Evolutionary conservation across 2,888 invertebrate genomes (phyloP).

Genomic region (Melanchra persicariae): DNA sequence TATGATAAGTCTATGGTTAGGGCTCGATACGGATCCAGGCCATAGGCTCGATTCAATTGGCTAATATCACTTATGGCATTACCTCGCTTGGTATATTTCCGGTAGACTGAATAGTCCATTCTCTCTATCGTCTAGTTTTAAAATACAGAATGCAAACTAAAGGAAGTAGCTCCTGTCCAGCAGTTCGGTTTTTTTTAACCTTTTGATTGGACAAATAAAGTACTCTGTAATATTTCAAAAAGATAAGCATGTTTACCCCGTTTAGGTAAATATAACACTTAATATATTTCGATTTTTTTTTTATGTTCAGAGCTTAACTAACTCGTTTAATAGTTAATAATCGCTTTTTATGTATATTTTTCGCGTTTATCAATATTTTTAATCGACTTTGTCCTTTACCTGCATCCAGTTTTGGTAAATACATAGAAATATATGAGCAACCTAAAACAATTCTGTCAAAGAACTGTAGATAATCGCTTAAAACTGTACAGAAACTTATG

Average conservation of each 20-base stretch:
- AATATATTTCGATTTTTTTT: neutral
- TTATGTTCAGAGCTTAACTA: conserved; percentile 8
- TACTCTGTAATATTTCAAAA: neutral
- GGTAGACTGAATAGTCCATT: neutral
- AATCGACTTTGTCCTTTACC: neutral
- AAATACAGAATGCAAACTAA: conserved; percentile 48
- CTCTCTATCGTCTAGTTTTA: conserved; percentile 51
- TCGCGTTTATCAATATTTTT: conserved; percentile 21
- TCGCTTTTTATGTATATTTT: conserved; percentile 20
- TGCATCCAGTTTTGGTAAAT: conserved; percentile 54
- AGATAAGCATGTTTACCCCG: conserved; percentile 4
- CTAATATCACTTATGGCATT: neutral
- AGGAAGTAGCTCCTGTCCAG: conserved; percentile 51
- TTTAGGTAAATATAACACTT: conserved; percentile 18
- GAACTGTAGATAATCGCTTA: conserved; percentile 45
- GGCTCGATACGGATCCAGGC: too few species aligned
- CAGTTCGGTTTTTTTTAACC: conserved; percentile 40
- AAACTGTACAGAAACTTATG: conserved; percentile 59
- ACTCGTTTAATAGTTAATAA: neutral
- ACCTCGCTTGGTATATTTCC: neutral
- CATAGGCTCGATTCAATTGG: neutral
- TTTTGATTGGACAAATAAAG: conserved; percentile 38
- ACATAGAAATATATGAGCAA: conserved; percentile 58
- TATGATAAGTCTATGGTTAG: too few species aligned
- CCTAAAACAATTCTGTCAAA: conserved; percentile 61